Conservation (phyloP, 1,140 invertebrate genomes). For the Halesus radiatus region DNA sequence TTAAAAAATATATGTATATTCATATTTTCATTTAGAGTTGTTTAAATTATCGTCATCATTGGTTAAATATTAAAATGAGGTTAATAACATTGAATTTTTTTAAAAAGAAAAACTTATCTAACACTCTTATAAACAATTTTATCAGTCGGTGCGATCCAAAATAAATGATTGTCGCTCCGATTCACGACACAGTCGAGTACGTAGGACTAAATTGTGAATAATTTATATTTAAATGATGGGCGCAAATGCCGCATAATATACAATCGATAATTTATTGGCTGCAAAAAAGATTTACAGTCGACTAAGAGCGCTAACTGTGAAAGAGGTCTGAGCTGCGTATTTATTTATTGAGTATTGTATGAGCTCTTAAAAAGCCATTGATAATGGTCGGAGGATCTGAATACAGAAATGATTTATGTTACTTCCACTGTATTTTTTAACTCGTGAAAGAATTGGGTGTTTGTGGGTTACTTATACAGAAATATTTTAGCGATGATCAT, state of each 20-base stretch:
- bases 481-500: no score
- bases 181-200: neutral
- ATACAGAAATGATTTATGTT: constrained; percentile 16
- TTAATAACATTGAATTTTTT: no score
- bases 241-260: neutral
- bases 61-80: no score
- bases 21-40: no score
- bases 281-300: constrained; percentile 27
- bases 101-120: no score
- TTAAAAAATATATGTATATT: no score
- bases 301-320: neutral
- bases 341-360: no score
- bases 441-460: neutral
- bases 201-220: constrained; percentile 14
- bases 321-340: neutral
- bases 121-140: no score
- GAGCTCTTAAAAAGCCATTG: constrained; percentile 16
- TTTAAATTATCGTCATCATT: no score
- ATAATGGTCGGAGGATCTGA: neutral
- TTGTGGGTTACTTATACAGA: no score
- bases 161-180: neutral
- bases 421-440: neutral
- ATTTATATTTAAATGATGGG: constrained; percentile 34
- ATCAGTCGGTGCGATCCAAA: neutral
- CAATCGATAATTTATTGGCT: constrained; percentile 35